A percentile compares a stretch with the other conserved stretches of the same genome.
Evolutionary conservation across 1,140 invertebrate genomes (phyloP).

Genomic region (Drosophila ercepeae): DNA sequence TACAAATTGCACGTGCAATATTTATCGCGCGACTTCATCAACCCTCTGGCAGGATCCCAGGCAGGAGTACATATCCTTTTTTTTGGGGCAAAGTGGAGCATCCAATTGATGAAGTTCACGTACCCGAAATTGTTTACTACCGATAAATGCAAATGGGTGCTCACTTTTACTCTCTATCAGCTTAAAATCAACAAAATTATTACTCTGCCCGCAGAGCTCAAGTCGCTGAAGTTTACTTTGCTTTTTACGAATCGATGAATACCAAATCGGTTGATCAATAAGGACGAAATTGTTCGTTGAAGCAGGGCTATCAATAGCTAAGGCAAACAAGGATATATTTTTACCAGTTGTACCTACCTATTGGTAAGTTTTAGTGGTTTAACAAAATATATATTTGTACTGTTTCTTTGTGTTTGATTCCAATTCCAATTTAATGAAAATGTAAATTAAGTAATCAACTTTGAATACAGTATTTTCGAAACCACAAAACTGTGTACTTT

Average conservation of each 20-base stretch:
- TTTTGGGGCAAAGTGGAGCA: slow-evolving; percentile 1
- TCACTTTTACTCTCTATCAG: slow-evolving; percentile 17
- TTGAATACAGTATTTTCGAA: background rate
- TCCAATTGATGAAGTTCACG: slow-evolving; percentile 63
- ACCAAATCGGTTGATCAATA: slow-evolving; percentile 48
- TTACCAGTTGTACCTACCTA: background rate
- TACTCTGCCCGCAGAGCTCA: slow-evolving; percentile 6
- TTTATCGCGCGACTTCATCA: slow-evolving; percentile 55
- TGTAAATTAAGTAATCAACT: background rate
- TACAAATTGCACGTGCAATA: slow-evolving; percentile 75
- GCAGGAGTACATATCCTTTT: too few relatives aligned
- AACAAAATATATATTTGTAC: background rate
- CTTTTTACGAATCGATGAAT: slow-evolving; percentile 44
- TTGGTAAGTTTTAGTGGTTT: background rate
- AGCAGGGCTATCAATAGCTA: slow-evolving; percentile 27
- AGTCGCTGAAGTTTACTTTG: slow-evolving; percentile 35
- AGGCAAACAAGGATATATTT: slow-evolving; percentile 5
- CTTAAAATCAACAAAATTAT: slow-evolving; percentile 42
- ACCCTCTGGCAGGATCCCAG: background rate
- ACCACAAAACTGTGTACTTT: background rate
- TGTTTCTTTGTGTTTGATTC: background rate
- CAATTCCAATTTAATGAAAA: background rate
- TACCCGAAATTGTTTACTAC: slow-evolving; percentile 52
- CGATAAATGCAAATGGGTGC: slow-evolving; percentile 50
- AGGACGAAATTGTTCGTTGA: slow-evolving; percentile 36